Percentiles rank a stretch among this genome's conserved stretches.
Evolutionary conservation across 2,113 vertebrate species (phyloP).

Genomic region (Podarcis raffonei): DNA sequence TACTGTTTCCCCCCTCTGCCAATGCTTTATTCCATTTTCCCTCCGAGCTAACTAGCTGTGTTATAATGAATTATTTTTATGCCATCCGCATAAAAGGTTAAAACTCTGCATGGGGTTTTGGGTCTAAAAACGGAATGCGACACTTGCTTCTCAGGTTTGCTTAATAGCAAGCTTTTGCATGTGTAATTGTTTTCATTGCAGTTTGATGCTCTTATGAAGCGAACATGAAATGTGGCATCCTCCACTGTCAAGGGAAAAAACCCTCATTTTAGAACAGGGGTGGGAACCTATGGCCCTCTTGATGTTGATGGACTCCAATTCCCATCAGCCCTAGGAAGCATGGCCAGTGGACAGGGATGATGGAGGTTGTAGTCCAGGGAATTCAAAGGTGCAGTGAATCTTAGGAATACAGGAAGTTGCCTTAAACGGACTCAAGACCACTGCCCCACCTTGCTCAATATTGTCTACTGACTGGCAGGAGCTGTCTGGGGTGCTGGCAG

Average conservation of each 20-base stretch:
- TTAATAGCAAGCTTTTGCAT: not conserved
- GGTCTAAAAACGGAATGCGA: not conserved
- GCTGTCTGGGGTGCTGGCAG: no score
- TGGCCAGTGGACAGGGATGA: no score
- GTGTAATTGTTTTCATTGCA: not conserved
- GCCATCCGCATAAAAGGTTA: not conserved
- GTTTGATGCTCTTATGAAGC: not conserved
- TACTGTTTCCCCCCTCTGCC: not conserved
- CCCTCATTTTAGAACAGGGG: no score
- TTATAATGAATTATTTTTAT: not conserved
- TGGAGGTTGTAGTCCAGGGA: no score
- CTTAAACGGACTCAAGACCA: no score
- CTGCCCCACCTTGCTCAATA: no score
- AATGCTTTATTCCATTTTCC: not conserved
- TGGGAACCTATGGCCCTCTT: no score
- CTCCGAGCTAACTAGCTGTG: not conserved
- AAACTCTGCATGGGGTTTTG: not conserved
- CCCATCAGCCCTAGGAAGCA: no score
- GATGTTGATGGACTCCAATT: no score
- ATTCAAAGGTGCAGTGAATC: no score
- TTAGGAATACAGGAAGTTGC: no score
- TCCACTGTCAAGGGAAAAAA: not conserved
- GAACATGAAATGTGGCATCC: not conserved
- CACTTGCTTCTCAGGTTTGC: not conserved
- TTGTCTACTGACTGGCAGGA: no score